phyloP scores from a whole-genome alignment of 2,888 invertebrate species.

The Stenchaetothrips biformis region DNA sequence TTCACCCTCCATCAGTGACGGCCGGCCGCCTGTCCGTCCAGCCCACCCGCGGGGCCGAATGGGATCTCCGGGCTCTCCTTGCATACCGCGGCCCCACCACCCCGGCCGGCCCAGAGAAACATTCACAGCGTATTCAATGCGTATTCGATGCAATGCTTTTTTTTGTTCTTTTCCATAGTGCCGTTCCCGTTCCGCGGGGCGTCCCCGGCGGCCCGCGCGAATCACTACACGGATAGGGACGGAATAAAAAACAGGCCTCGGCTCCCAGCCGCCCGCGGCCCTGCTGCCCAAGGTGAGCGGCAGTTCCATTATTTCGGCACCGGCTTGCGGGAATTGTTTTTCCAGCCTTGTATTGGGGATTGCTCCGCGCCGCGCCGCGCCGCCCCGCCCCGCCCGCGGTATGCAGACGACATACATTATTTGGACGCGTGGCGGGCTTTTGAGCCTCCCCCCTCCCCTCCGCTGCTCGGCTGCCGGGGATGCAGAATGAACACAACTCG shows the following conservation, averaged over 20 bases:
- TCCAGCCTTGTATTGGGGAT: conserved; percentile 9
- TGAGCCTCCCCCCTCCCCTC: too few species aligned
- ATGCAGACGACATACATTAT: too few species aligned
- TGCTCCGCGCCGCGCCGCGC: neutral
- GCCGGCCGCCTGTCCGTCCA: neutral
- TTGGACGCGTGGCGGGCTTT: too few species aligned
- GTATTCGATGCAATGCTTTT: conserved; percentile 5
- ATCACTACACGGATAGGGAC: neutral
- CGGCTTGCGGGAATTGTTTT: conserved; percentile 15
- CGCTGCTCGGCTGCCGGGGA: too few species aligned
- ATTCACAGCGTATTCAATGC: neutral
- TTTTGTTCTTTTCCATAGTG: neutral
- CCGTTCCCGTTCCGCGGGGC: neutral
- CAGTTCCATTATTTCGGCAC: conserved; percentile 1
- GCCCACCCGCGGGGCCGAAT: neutral
- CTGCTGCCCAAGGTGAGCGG: conserved; percentile 11
- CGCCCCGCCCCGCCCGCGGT: too few species aligned
- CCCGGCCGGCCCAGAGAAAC: neutral
- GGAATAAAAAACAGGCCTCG: neutral
- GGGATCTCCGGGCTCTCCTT: neutral
- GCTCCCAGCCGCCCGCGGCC: neutral
- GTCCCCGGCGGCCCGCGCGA: neutral
- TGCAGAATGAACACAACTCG: too few species aligned
- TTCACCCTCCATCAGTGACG: neutral
- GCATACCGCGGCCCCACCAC: neutral